Percentiles rank a stretch among this genome's conserved stretches.
These are phyloP conservation scores for Lepus timidus DNA, from an alignment of 2,113 vertebrate species.

Conservation along the genomic window DNA sequence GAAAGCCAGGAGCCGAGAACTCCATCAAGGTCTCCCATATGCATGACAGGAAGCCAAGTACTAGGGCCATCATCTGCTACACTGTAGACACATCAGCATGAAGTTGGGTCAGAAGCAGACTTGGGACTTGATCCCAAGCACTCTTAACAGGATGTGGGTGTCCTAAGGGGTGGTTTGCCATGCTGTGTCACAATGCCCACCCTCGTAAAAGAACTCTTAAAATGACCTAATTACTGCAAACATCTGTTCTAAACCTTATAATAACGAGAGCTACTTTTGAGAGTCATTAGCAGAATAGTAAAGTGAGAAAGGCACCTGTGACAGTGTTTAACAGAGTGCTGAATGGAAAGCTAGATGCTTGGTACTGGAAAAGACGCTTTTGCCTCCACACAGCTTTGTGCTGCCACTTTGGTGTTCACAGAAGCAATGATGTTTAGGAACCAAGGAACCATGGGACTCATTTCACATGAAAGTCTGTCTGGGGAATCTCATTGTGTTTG, in stretches of 20 bases:
- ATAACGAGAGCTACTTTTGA: conserved; percentile 24
- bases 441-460: neutral
- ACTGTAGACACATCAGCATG: too few relatives aligned
- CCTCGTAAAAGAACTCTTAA: neutral
- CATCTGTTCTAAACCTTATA: neutral
- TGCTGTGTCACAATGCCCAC: too few relatives aligned
- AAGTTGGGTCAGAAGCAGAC: too few relatives aligned
- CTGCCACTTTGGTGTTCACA: neutral
- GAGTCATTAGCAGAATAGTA: neutral
- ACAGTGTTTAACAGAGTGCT: neutral
- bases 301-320: neutral
- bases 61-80: too few relatives aligned
- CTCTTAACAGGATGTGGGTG: neutral
- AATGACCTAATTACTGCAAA: neutral
- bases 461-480: neutral
- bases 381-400: neutral
- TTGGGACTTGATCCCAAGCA: too few relatives aligned
- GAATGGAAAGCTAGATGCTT: conserved; percentile 6
- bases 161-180: neutral
- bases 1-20: too few relatives aligned
- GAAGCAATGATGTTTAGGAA: neutral
- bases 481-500: conserved; percentile 1
- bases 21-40: too few relatives aligned
- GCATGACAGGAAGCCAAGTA: too few relatives aligned
- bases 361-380: neutral